A percentile compares a stretch with the other conserved stretches of the same genome.
phyloP scores from a whole-genome alignment of 2,888 invertebrate genomes.

The Notodonta ziczac region DNA sequence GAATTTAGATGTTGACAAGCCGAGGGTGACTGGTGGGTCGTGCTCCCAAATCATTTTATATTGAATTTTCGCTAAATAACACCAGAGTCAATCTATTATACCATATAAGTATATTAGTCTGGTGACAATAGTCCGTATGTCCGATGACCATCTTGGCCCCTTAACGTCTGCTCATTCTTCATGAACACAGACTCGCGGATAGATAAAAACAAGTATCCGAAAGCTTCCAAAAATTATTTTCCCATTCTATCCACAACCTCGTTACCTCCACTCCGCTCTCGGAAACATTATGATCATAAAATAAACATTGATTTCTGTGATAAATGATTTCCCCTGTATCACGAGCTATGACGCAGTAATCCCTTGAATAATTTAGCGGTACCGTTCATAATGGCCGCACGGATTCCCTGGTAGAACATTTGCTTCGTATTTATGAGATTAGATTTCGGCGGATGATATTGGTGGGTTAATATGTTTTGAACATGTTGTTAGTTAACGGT shows the following conservation, averaged over 20 bases:
- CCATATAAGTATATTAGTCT: too few relatives aligned
- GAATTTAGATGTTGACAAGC: too few relatives aligned
- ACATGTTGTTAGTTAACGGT: neutral
- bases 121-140: too few relatives aligned
- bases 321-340: slow-evolving; percentile 18
- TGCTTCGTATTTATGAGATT: slow-evolving; percentile 4
- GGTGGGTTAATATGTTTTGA: neutral
- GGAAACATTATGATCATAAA: neutral
- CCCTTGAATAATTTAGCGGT: slow-evolving; percentile 21
- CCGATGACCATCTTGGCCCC: too few relatives aligned
- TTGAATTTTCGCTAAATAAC: too few relatives aligned
- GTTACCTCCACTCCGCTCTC: neutral
- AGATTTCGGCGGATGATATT: slow-evolving; percentile 4
- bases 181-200: too few relatives aligned
- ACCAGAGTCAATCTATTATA: too few relatives aligned
- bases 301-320: slow-evolving; percentile 13
- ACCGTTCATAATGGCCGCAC: slow-evolving; percentile 10
- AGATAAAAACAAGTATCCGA: too few relatives aligned
- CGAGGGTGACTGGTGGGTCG: too few relatives aligned
- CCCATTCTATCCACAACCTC: neutral
- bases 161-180: too few relatives aligned
- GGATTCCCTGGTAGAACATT: slow-evolving; percentile 9
- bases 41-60: too few relatives aligned
- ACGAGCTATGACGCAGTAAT: slow-evolving; percentile 22
- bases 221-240: neutral